These are phyloP conservation scores for Syngnathus floridae DNA, from an alignment of 2,113 vertebrate species.

Conservation along the genomic window DNA sequence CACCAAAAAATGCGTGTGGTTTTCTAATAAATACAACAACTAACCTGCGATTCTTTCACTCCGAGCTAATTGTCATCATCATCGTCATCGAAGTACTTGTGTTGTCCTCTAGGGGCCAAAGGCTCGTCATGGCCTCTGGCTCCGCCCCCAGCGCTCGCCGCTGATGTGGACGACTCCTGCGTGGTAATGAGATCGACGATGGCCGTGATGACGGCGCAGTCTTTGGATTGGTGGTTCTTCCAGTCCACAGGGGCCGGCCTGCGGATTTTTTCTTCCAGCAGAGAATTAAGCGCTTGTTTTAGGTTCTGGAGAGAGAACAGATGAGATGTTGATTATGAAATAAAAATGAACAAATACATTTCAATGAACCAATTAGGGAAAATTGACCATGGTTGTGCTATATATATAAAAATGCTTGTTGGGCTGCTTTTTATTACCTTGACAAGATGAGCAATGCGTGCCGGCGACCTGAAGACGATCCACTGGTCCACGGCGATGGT, in stretches of 20 bases:
- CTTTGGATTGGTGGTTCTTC: constrained; percentile 78
- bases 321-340: not conserved
- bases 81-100: constrained; percentile 47
- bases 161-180: constrained; percentile 72
- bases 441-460: constrained; percentile 87
- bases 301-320: constrained; percentile 70
- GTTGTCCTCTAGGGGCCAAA: constrained; percentile 58
- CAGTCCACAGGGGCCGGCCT: constrained; percentile 89
- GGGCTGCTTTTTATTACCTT: constrained; percentile 70
- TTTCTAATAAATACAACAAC: not conserved
- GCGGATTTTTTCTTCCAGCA: constrained; percentile 90
- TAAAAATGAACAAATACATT: not conserved
- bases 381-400: too few species aligned
- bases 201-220: constrained; percentile 89
- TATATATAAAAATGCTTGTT: not conserved
- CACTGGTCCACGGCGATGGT: constrained; percentile 93
- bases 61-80: constrained; percentile 65
- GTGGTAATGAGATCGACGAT: constrained; percentile 96
- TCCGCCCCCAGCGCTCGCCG: not conserved
- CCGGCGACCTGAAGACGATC: constrained; percentile 95
- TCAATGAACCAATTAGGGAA: not conserved
- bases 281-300: constrained; percentile 81
- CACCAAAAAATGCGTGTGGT: not conserved
- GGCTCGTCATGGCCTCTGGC: constrained; percentile 31
- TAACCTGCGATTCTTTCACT: not conserved